Conservation (phyloP, 2,113 vertebrate genomes). For the Castor canadensis region DNA sequence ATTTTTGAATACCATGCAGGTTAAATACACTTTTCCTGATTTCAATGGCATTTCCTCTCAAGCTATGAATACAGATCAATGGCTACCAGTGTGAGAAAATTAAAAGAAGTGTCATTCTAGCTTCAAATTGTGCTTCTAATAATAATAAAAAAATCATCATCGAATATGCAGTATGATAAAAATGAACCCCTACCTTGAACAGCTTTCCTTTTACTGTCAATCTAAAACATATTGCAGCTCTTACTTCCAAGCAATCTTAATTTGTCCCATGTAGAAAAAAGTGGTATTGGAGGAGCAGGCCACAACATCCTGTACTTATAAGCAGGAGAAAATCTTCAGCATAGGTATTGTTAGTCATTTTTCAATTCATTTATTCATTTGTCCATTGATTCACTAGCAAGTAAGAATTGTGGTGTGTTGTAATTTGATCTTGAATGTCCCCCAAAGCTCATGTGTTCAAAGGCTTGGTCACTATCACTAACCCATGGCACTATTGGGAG, state of each 20-base stretch:
- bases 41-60: conserved; percentile 83
- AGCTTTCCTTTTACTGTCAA: conserved; percentile 80
- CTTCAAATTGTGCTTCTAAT: conserved; percentile 82
- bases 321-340: not conserved
- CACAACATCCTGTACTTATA: not conserved
- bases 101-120: conserved; percentile 84
- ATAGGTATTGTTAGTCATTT: not conserved
- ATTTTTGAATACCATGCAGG: conserved; percentile 82
- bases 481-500: not conserved
- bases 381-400: not conserved
- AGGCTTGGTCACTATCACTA: not conserved
- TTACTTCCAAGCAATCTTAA: conserved; percentile 80
- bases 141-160: conserved; percentile 78
- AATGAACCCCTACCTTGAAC: conserved; percentile 79
- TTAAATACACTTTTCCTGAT: conserved; percentile 84
- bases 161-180: conserved; percentile 65
- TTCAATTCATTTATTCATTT: not conserved
- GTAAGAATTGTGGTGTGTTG: not conserved
- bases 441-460: not conserved
- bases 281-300: not conserved
- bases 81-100: conserved; percentile 83
- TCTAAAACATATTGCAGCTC: conserved; percentile 81
- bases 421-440: not conserved
- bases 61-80: conserved; percentile 85
- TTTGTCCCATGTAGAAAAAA: conserved; percentile 59